Conservation (phyloP, 2,113 vertebrate species). For the Montifringilla adamsi region DNA sequence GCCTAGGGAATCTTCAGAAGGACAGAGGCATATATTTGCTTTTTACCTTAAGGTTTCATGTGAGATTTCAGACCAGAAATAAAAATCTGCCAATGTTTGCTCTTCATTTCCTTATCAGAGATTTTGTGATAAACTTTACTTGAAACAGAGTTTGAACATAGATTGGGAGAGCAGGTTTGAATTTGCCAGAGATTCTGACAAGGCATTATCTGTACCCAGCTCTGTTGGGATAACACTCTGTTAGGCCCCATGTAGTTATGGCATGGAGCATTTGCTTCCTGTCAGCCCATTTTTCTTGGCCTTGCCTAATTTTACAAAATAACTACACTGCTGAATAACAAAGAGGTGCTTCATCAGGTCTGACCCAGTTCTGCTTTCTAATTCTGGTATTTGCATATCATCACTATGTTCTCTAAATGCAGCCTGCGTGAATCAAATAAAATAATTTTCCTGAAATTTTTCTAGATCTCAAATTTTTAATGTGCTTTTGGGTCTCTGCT, state of each 20-base stretch:
- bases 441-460: not conserved
- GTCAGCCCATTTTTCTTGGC: not conserved
- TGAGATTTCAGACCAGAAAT: not conserved
- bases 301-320: not conserved
- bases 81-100: not conserved
- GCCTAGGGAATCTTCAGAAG: not conserved
- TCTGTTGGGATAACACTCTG: not conserved
- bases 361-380: not conserved
- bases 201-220: not conserved
- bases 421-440: not conserved
- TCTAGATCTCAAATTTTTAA: not conserved
- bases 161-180: not conserved
- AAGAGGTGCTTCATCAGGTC: not conserved
- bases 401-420: not conserved
- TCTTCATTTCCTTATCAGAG: not conserved
- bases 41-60: not conserved
- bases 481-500: not conserved
- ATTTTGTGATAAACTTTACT: not conserved
- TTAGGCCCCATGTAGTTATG: rapidly evolving
- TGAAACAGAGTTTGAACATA: not conserved
- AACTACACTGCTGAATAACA: not conserved
- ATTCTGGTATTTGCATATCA: not conserved
- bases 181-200: not conserved
- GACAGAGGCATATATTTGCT: not conserved
- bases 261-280: not conserved